Conservation (phyloP, 2,113 vertebrate genomes). For the Bothrops jararaca region DNA sequence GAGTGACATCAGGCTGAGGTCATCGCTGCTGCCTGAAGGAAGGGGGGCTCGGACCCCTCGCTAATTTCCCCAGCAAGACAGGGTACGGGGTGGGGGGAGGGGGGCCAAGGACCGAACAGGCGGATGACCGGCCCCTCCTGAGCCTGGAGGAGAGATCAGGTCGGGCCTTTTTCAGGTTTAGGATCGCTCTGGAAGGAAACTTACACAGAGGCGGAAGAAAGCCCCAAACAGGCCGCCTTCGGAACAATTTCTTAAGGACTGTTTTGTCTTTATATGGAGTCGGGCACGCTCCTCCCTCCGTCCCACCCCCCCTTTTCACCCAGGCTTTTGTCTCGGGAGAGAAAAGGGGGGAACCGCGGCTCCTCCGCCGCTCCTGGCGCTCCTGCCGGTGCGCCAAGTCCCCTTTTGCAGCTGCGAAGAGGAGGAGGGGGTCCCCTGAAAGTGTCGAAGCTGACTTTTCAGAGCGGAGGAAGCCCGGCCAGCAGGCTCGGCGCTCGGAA, state of each 20-base stretch:
- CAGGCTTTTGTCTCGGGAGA: background rate
- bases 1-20: constrained; percentile 66
- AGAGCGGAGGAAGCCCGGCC: background rate
- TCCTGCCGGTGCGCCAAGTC: constrained; percentile 49
- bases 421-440: background rate
- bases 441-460: constrained; percentile 3
- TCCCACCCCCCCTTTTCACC: background rate
- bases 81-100: background rate
- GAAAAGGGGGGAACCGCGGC: constrained; percentile 1
- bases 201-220: background rate
- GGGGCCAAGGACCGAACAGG: background rate
- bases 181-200: background rate
- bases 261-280: background rate
- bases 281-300: background rate
- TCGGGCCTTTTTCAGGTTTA: background rate
- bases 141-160: background rate
- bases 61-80: constrained; percentile 21
- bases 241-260: background rate
- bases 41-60: constrained; percentile 44
- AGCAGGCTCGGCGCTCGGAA: background rate
- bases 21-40: constrained; percentile 54
- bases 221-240: too few relatives aligned
- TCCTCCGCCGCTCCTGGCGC: constrained; percentile 57
- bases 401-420: constrained; percentile 64
- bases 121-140: background rate